Evolutionary conservation across 1,140 invertebrate genomes (phyloP), one percentile per base, ranked within the genome.

Genomic region (Forficula auricularia): DNA sequence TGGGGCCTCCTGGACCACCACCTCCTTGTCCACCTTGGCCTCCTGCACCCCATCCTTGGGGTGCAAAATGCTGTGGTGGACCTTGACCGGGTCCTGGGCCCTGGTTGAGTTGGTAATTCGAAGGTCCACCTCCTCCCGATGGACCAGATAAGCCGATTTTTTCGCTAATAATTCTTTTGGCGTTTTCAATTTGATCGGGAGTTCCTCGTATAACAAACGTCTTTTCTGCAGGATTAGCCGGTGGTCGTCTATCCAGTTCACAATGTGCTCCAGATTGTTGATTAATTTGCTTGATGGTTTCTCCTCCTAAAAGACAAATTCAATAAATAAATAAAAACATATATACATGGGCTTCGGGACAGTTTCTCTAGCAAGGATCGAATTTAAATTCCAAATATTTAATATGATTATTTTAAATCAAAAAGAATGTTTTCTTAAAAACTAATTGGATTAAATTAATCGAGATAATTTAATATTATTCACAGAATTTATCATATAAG

Each of bases 241-340:
- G 62, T 37, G 66, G 58, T 54, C 82, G 71, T 40, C 83, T 65
- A 62, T 89, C 85, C 51, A 90, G 64, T 64, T 92, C 88, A 57
- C 88, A 91, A 60, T 91, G 86, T 0, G 89, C 88, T 34, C 87
- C 87, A 6, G 82, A 81, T 55, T 82, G 79, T 53, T 83, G 79
- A 62, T 89, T 88, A 14, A 92, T 91, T 55, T 86, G 77, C 58
- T 89, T 89, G 47, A 94, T 94, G 0, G 88, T 90, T 61, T 92
- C 88, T 4, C 88, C 87, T 48, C 87, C 83, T 68, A 55, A 47
- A 45, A 47, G 18, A 39, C 20, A 27, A 19, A 4, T 19, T 32
- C 6, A 22, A 6, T n/a, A 30, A 8, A 42, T 32, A 27, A 42
- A n/a, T n/a, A n/a, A n/a, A n/a, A n/a, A n/a, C n/a, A n/a, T n/a